Evolutionary conservation across 2,797 vertebrate genomes (phyloP), one percentile per base, ranked within the genome.

Genomic region (Acipenser transmontanus): DNA sequence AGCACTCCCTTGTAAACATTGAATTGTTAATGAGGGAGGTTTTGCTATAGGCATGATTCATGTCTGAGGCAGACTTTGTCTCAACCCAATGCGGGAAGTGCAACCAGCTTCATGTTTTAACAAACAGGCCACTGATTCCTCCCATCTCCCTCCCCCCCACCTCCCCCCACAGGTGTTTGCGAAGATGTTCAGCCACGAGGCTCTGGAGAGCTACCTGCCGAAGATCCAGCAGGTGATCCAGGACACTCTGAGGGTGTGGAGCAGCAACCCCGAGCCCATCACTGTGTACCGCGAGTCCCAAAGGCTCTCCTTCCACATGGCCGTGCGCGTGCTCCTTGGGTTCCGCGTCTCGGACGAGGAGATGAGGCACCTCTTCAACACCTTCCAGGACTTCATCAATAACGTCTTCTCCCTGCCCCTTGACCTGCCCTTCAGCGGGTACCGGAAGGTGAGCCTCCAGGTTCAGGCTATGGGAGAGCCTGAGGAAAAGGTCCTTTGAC

Each of bases 171-270:
- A 98, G 97, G 93, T 99, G 54, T 96, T 98, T 76, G 95, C 97
- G 69, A 98, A 97, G 83, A 93, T 98, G 69, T 98, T 99, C 86
- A 99, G 95, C 78, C 96, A 98, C 0, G 95, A 98, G 69, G 95
- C 97, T 0, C 75, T 99, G 83, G 93, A 96, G 82, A 94, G 90
- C 56, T 99, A 99, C 71, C 91, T 99, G 1, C 96, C 96, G 1
- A 97, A 98, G 82, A 98, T 99, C 82, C 96, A 95, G 80, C 88
- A 92, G 83, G 96, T 98, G 69, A 97, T 99, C 80, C 96, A 98
- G 80, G 96, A 98, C 79, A 95, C 93, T 0, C 87, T 99, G 0
- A 78, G 96, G 0, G 87, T 93, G 3, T 99, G 97, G 97, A 95
- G 97, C 83, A 96, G 95, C 78, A 88, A 88, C 68, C 91, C 94